Evolutionary conservation across 2,888 invertebrate species (phyloP), one percentile per base, ranked within the genome.

Genomic region (Willowsia nigromaculata): DNA sequence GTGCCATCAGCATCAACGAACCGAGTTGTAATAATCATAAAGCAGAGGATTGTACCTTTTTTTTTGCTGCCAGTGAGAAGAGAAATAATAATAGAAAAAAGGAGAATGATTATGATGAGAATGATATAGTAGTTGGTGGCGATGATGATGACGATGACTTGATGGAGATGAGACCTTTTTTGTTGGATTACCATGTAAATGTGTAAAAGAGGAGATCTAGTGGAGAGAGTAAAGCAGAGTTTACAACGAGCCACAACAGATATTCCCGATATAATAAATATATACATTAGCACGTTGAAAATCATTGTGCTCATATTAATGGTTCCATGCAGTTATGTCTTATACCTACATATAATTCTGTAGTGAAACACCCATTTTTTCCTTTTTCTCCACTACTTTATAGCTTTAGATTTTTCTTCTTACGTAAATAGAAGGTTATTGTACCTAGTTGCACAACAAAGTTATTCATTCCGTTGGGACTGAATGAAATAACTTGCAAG

Each of bases 161-260:
- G 87, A 87, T 87, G 87, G 82, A 74, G 82, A 65, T 83, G 88
- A 82, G 83, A 82, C 74, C 81, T 74, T 85, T 71, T 87, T 56
- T 81, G 68, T 87, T 87, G 80, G 40, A 65, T 86, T 78, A 68
- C 50, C 87, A 81, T 87, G 81, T 86, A 86, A 81, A 27, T 80
- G 62, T 85, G 18, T 62, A 50, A 50, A 50, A 80, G 59, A 86
- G 11, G 11, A 13, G 62, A 65, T n/a, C 50, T 56, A 78, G 65
- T 62, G n/a, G 30, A 71, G 37, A 40, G 13, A 13, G 27, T 43
- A 25, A 22, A 18, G 18, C 1, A 50, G 50, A 50, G 56, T 7
- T n/a, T n/a, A n/a, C 3, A 68, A 33, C 37, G 6, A 68, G 65
- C 13, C 0, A 62, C 1, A 62, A 62, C 65, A 37, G 65, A 68